Evolutionary conservation across 2,888 invertebrate species (phyloP).

Genomic region (Acleris cristana): DNA sequence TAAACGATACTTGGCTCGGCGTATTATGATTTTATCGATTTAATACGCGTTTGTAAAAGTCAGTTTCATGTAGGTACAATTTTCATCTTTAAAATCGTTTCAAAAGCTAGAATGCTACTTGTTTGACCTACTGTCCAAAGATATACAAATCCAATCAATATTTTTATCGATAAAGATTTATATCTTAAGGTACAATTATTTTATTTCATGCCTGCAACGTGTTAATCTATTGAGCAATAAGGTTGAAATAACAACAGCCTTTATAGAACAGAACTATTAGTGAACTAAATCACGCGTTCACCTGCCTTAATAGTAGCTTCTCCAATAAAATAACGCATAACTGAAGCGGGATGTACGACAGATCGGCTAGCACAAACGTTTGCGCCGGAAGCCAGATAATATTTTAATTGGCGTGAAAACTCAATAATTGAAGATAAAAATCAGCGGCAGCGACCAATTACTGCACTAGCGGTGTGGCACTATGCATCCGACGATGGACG

Average conservation of each 20-base stretch:
- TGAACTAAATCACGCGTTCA: conserved; percentile 2
- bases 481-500: conserved; percentile 38
- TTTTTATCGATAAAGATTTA: no score
- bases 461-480: conserved; percentile 38
- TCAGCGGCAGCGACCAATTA: conserved; percentile 41
- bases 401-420: conserved; percentile 43
- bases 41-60: no score
- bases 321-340: conserved; percentile 5
- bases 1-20: neutral
- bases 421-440: conserved; percentile 44
- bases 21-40: no score
- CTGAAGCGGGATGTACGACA: neutral
- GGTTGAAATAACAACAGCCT: neutral
- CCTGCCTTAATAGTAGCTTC: conserved; percentile 2
- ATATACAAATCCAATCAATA: no score
- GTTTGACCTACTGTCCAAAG: no score
- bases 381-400: conserved; percentile 39
- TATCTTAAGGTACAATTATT: no score
- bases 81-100: no score
- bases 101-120: no score
- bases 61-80: no score
- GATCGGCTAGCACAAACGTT: conserved; percentile 35
- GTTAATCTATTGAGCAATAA: neutral
- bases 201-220: no score
- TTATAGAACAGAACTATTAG: neutral